Evolutionary conservation across 2,113 vertebrate genomes (phyloP), one percentile per base, ranked within the genome.

Genomic region (Indicator indicator): DNA sequence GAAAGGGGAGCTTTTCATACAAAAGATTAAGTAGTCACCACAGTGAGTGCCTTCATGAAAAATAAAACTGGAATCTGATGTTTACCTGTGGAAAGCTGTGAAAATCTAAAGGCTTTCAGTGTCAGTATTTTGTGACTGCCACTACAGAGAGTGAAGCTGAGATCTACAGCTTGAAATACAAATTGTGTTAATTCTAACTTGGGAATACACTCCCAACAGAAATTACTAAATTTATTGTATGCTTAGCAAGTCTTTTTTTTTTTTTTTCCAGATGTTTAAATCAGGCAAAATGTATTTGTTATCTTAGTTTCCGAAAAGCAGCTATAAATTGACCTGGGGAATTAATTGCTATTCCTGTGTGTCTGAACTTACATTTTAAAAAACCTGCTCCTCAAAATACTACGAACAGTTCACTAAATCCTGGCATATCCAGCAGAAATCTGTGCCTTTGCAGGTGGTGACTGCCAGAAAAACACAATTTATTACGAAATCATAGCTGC

Each of bases 21-120:
- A 95, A 93, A 97, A 97, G 96, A 95, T 97, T 77, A 93, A 48
- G 95, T 97, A 98, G 96, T 97, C 97, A 98, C 98, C 98, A 98
- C 97, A 94, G 21, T 1, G 30, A 83, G 6, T 54, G 42, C 38
- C 63, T 65, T 81, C 26, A 50, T n/a, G 42, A 54, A 80, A 95
- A 87, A 68, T 23, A 70, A 70, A 87, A 58, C 36, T 85, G n/a
- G 55, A 85, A 80, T 76, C 62, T n/a, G 59, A 88, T 2, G 1
- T 79, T 88, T 73, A 58, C 13, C 15, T 67, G 30, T 52, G 36
- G 38, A 56, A 92, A 92, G 55, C 36, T 72, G 36, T 55, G 44
- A 58, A 83, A 91, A 70, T 5, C 16, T 38, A 16, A 89, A 69
- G 18, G 36, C 14, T 89, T 90, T 73, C 19, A 13, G 16, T n/a